Evolutionary conservation across 2,113 vertebrate genomes (phyloP).

Genomic region (Vanacampus margaritifer): DNA sequence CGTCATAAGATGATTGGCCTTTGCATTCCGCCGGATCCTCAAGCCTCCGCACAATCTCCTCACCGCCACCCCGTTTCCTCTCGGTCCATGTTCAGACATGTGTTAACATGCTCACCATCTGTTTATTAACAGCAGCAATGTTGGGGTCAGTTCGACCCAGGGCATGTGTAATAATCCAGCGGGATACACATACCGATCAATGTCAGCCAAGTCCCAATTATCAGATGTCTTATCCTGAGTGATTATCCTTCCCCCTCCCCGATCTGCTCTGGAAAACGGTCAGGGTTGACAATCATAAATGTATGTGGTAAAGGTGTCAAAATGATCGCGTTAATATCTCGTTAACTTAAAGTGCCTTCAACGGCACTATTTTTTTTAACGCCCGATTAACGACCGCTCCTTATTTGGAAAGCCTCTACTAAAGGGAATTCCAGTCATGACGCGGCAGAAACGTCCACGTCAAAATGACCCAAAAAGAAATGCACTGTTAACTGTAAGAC

Average conservation of each 20-base stretch:
- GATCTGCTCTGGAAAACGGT: not conserved
- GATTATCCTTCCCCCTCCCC: not conserved
- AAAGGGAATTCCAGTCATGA: no score
- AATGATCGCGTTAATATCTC: no score
- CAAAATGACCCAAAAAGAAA: no score
- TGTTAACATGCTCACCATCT: slow-evolving; percentile 20
- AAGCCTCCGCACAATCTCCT: slow-evolving; percentile 46
- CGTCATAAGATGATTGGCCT: slow-evolving; percentile 67
- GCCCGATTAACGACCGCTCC: no score
- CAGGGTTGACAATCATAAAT: not conserved
- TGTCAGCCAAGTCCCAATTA: not conserved
- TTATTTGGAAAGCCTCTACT: no score
- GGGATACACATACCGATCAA: no score
- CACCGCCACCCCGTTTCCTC: slow-evolving; percentile 49
- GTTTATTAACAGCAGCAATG: slow-evolving; percentile 1
- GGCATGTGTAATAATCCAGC: not conserved
- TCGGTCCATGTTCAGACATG: slow-evolving; percentile 47
- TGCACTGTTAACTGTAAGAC: no score
- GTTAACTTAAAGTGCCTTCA: no score
- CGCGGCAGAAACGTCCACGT: no score
- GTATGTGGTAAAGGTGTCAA: no score
- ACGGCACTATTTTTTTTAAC: no score
- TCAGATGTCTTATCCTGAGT: not conserved
- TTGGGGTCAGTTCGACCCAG: not conserved
- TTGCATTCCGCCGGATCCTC: slow-evolving; percentile 56